Evolutionary conservation across 2,888 invertebrate genomes (phyloP), one percentile per base, ranked within the genome.

Genomic region (Mimumesa dahlbomi): DNA sequence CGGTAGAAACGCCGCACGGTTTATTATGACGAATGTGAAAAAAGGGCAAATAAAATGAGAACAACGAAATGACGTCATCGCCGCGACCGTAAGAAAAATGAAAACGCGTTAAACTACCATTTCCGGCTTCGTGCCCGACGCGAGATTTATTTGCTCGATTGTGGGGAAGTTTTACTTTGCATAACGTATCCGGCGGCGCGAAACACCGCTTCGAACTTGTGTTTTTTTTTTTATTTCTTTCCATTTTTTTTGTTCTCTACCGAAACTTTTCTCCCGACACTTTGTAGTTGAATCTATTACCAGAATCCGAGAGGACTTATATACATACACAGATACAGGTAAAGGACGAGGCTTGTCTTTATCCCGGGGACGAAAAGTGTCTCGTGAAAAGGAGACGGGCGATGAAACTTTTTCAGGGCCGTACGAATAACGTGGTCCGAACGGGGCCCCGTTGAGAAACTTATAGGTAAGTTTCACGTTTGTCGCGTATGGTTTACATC

Each of bases 61-160:
- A n/a, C n/a, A n/a, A n/a, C n/a, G n/a, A n/a, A n/a, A n/a, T n/a
- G n/a, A n/a, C n/a, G n/a, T n/a, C n/a, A n/a, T n/a, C n/a, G n/a
- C n/a, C n/a, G n/a, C n/a, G n/a, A n/a, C n/a, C n/a, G n/a, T n/a
- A n/a, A n/a, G n/a, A n/a, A n/a, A n/a, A n/a, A n/a, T n/a, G n/a
- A n/a, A 29, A 38, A 14, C 38, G 16, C 38, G 16, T 21, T 40
- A 40, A 40, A 16, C 16, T 40, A 5, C 48, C 11, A 9, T 3
- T n/a, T 22, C n/a, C 22, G 1, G 25, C 22, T 18, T 18, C 2
- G 48, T 6, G 4, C 38, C 2, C 14, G 16, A 18, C 40, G 4
- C n/a, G n/a, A 68, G 69, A 69, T 68, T 68, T 69, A 68, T 69
- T 59, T 50, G 59, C 18, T 59, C 59, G 59, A 69, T 69, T 69